Percentiles rank a stretch among this genome's conserved stretches.
Conservation (phyloP, 2,888 invertebrate species). For the Aspidiotus destructor region DNA sequence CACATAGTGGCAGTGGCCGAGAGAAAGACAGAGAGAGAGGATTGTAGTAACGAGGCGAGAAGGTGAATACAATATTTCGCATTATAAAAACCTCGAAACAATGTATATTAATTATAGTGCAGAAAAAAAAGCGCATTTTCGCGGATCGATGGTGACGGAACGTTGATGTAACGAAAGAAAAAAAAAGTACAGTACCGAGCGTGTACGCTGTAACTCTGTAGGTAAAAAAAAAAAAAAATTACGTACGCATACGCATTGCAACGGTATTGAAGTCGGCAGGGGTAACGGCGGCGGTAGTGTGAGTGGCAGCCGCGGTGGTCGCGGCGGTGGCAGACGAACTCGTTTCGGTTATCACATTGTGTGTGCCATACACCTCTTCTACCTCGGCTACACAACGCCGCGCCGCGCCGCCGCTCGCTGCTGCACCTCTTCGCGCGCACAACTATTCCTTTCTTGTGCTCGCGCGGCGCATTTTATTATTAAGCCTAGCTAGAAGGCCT, state of each 20-base stretch:
- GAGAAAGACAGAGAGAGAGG: not conserved
- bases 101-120: slow-evolving; percentile 2
- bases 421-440: not conserved
- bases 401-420: too few relatives aligned
- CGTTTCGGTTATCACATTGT: slow-evolving; percentile 12
- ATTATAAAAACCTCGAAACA: slow-evolving; percentile 1
- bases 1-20: too few relatives aligned
- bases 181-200: not conserved
- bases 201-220: not conserved
- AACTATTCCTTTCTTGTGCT: slow-evolving; percentile 2
- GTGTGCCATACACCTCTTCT: slow-evolving; percentile 9
- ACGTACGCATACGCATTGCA: slow-evolving; percentile 12
- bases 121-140: slow-evolving; percentile 22
- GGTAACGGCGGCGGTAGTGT: not conserved
- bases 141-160: slow-evolving; percentile 27
- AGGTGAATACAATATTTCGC: not conserved
- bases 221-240: not conserved
- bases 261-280: not conserved
- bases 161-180: not conserved
- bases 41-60: slow-evolving; percentile 1
- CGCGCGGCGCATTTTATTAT: not conserved
- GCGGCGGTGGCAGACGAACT: not conserved
- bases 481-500: not conserved
- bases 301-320: not conserved
- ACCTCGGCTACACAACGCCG: not conserved